Base-by-base conservation (phyloP, 2,888 invertebrate genomes). In the Harpalus rubripes region DNA sequence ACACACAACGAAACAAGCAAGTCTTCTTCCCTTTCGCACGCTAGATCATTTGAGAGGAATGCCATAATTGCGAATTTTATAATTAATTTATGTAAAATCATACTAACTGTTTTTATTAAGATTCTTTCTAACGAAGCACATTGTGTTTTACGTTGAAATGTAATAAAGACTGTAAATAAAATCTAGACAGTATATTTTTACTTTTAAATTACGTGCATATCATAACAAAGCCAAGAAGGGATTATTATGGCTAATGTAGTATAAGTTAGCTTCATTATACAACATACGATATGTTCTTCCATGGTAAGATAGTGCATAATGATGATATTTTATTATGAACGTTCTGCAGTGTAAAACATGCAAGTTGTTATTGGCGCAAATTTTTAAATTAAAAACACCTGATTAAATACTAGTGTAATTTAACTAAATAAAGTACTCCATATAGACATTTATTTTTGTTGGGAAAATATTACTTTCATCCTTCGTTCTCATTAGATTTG, bases 11-110 rank as follows among this genome's bases (percentile, higher is more conserved):
- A 22, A 2, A 32, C 5, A 32, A 32, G 32, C 32, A 32, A 5
- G 32, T 32, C 32, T 32, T 32, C 32, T 56, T 16, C 39, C n/a
- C 72, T 83, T 74, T 74, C 74, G 16, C 74, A 83, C 74, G 83
- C 8, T 26, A 58, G n/a, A 78, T 74, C 18, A 18, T 74, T 52
- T 74, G 44, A 39, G 15, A n/a, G 59, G 82, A 83, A 83, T 83
- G 58, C 22, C 44, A 59, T 83, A 76, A 83, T 83, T 74, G 59
- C 61, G 18, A 74, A 78, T 58, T 78, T 78, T 78, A 26, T 78
- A 74, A 74, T 74, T 74, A 74, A 74, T 18, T 68, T 68, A 68
- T 68, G 68, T 68, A 68, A 68, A 68, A 68, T 68, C 39, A 68
- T 68, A 26, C 68, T 74, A 74, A 74, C 72, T 74, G 72, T 74